Conservation (phyloP, 2,797 vertebrate genomes). For the Graptemys geographica region DNA sequence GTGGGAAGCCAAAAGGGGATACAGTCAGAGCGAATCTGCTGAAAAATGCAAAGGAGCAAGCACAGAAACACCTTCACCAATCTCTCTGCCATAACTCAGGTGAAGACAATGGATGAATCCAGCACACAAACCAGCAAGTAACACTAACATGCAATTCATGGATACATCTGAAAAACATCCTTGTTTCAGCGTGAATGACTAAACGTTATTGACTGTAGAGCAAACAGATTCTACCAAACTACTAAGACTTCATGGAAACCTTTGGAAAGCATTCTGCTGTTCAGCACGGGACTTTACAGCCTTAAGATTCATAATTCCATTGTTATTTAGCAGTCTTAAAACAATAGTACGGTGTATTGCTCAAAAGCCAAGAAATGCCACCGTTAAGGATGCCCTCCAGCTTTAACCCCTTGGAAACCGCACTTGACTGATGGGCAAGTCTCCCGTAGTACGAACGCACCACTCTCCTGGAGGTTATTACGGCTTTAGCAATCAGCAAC, state of each 20-base stretch:
- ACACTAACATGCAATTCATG: slow-evolving; percentile 6
- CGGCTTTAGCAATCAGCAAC: neutral
- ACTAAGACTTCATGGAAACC: slow-evolving; percentile 23
- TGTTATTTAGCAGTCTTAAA: neutral
- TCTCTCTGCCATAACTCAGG: neutral
- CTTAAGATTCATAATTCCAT: neutral
- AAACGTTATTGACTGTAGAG: neutral
- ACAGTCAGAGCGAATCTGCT: slow-evolving; percentile 53
- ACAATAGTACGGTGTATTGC: neutral
- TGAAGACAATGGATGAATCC: neutral
- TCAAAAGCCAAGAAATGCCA: neutral
- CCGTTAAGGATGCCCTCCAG: neutral
- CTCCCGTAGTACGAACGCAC: neutral
- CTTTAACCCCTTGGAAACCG: neutral
- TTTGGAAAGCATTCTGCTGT: neutral
- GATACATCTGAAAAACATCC: slow-evolving; percentile 8
- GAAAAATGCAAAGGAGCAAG: slow-evolving; percentile 36
- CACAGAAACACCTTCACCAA: slow-evolving; percentile 26
- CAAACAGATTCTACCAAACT: slow-evolving; percentile 5
- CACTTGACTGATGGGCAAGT: neutral
- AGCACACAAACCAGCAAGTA: neutral
- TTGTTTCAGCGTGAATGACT: neutral
- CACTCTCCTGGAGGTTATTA: neutral
- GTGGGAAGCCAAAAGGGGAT: slow-evolving; percentile 9
- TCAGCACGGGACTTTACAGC: neutral